Conservation (phyloP, 2,888 invertebrate genomes). For the Cheilosia vernalis region DNA sequence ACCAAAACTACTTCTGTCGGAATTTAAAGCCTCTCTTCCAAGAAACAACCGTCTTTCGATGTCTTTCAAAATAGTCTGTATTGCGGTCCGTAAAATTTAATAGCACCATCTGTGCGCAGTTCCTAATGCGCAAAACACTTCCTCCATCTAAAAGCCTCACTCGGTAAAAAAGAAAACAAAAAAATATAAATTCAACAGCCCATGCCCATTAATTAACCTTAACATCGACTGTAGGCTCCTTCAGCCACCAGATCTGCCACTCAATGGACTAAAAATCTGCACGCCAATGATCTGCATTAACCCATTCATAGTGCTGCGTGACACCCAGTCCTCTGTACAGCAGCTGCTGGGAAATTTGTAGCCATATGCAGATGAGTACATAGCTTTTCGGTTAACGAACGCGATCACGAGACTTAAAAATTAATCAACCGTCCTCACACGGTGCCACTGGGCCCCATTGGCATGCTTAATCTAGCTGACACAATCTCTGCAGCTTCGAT, state of each 20-base stretch:
- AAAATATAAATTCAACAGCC: conserved; percentile 18
- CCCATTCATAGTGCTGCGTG: conserved; percentile 62
- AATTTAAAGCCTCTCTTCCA: too few relatives aligned
- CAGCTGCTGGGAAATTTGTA: conserved; percentile 60
- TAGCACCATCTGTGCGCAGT: too few relatives aligned
- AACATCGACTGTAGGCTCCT: conserved; percentile 32
- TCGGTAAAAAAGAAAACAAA: not conserved
- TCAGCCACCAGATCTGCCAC: conserved; percentile 32
- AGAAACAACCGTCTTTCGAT: too few relatives aligned
- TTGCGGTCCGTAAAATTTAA: too few relatives aligned
- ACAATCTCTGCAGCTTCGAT: conserved; percentile 53
- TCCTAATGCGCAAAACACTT: not conserved
- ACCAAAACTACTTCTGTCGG: too few relatives aligned
- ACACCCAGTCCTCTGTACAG: conserved; percentile 37
- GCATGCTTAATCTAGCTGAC: conserved; percentile 61
- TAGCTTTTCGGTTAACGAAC: conserved; percentile 71
- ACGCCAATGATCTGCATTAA: conserved; percentile 67
- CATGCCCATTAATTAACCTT: conserved; percentile 56
- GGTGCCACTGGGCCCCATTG: conserved; percentile 34
- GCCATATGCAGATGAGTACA: conserved; percentile 74
- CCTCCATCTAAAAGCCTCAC: conserved; percentile 2
- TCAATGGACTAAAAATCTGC: conserved; percentile 23
- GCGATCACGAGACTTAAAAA: conserved; percentile 65
- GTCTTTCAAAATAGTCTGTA: too few relatives aligned
- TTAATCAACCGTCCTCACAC: conserved; percentile 63